Conservation (phyloP, 2,113 vertebrate species). For the Ciconia boyciana region DNA sequence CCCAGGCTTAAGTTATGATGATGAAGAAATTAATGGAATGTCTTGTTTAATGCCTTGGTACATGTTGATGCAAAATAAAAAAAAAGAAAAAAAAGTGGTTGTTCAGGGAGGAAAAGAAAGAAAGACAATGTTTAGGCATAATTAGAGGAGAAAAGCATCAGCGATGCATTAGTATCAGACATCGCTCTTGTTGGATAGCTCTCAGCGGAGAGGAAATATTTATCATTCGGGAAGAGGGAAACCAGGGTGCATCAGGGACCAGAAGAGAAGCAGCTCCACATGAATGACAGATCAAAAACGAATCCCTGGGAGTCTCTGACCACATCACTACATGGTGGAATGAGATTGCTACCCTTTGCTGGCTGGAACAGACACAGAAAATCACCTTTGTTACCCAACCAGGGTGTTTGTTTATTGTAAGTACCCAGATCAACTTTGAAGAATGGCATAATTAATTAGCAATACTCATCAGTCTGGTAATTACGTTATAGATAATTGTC, state of each 20-base stretch:
- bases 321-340: not conserved
- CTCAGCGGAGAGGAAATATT: not conserved
- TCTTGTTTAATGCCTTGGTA: slow-evolving; percentile 84
- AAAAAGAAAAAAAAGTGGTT: not conserved
- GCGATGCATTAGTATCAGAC: not conserved
- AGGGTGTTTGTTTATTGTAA: slow-evolving; percentile 50
- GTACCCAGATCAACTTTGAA: slow-evolving; percentile 45
- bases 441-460: slow-evolving; percentile 54
- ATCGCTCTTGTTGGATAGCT: not conserved
- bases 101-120: not conserved
- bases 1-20: slow-evolving; percentile 82
- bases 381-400: slow-evolving; percentile 9
- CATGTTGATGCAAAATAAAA: slow-evolving; percentile 66
- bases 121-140: slow-evolving; percentile 17
- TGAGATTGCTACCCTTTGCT: not conserved
- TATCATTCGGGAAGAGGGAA: not conserved
- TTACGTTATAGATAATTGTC: slow-evolving; percentile 53
- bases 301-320: not conserved
- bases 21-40: slow-evolving; percentile 87
- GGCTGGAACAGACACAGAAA: not conserved
- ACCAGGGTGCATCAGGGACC: not conserved
- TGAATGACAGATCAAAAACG: not conserved
- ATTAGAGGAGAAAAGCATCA: slow-evolving; percentile 26
- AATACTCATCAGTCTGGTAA: slow-evolving; percentile 47
- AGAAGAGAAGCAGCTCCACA: not conserved